Evolutionary conservation across 2,797 vertebrate genomes (phyloP).

Genomic region (Triplophysa yarkandensis): DNA sequence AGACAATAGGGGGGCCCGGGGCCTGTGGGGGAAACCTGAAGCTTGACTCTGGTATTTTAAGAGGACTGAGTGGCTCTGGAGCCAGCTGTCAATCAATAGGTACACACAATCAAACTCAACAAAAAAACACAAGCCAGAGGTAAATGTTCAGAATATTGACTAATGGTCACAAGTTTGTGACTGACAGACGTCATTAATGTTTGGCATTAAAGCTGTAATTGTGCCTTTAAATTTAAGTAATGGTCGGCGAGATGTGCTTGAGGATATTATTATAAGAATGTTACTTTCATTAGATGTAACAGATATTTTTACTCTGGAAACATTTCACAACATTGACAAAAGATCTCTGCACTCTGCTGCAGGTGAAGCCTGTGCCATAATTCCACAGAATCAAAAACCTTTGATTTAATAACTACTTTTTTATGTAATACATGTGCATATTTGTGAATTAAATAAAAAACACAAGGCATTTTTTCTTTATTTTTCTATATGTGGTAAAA

Average conservation of each 20-base stretch:
- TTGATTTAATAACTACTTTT: too few relatives aligned
- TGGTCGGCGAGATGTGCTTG: neutral
- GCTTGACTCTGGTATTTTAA: slow-evolving; percentile 82
- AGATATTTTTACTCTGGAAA: neutral
- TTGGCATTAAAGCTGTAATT: neutral
- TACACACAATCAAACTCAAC: slow-evolving; percentile 70
- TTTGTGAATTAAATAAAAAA: too few relatives aligned
- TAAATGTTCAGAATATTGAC: slow-evolving; percentile 71
- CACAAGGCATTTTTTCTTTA: too few relatives aligned
- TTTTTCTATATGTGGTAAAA: too few relatives aligned
- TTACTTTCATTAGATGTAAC: neutral
- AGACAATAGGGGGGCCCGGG: slow-evolving; percentile 78
- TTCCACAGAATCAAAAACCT: too few relatives aligned
- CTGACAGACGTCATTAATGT: slow-evolving; percentile 56
- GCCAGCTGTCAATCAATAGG: slow-evolving; percentile 85
- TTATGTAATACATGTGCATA: too few relatives aligned
- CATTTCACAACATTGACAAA: neutral
- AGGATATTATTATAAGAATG: neutral
- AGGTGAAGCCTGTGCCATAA: too few relatives aligned
- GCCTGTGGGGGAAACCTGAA: slow-evolving; percentile 82
- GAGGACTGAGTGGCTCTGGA: slow-evolving; percentile 83
- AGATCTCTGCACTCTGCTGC: neutral
- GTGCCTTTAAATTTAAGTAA: neutral
- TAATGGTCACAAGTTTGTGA: slow-evolving; percentile 60
- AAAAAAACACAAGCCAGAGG: slow-evolving; percentile 60